Conservation (phyloP, 2,113 vertebrate genomes). For the Rhinogobius similis region DNA sequence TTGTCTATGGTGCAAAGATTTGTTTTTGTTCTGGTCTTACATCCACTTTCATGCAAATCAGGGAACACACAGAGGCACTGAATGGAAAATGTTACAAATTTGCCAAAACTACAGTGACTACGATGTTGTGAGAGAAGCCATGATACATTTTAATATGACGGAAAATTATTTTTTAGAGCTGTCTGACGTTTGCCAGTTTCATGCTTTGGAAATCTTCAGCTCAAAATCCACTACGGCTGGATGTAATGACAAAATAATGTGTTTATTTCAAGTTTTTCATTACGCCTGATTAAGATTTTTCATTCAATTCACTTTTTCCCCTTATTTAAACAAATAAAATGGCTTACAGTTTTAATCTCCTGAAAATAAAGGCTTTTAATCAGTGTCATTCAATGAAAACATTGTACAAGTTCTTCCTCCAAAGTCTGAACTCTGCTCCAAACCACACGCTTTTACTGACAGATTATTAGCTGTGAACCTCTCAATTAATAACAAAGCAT, state of each 20-base stretch:
- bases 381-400: too few species aligned
- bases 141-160: conserved; percentile 2
- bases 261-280: not conserved
- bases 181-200: not conserved
- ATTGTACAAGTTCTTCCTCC: not conserved
- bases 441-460: not conserved
- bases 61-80: not conserved
- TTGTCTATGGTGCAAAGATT: not conserved
- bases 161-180: not conserved
- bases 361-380: too few species aligned
- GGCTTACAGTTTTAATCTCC: too few species aligned
- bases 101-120: not conserved
- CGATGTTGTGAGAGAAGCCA: not conserved
- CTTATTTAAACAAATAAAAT: too few species aligned
- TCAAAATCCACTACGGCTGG: not conserved
- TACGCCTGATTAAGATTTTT: not conserved
- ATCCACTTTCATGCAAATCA: conserved; percentile 1
- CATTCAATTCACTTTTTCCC: not conserved
- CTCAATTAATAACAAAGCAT: not conserved
- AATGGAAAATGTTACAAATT: not conserved
- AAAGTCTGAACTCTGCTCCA: not conserved
- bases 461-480: not conserved
- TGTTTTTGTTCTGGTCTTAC: not conserved
- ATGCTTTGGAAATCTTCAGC: not conserved
- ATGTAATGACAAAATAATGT: not conserved